A percentile compares a stretch with the other conserved stretches of the same genome.
Conservation (phyloP, 1,140 invertebrate genomes). For the Sycobia sp. region DNA sequence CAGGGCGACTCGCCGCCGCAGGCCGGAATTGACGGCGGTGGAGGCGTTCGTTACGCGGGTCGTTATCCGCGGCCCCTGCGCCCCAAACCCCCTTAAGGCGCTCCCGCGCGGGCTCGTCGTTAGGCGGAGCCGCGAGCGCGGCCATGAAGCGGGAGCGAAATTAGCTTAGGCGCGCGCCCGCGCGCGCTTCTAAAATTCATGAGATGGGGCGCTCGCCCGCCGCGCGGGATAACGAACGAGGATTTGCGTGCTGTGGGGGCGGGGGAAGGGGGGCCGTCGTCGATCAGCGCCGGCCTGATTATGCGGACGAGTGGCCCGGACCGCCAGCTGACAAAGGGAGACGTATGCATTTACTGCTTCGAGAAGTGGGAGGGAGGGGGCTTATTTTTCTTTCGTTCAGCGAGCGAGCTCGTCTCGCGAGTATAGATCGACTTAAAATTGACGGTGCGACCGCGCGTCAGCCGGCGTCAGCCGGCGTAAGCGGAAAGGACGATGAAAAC, state of each 20-base stretch:
- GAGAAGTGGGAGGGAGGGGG: no score
- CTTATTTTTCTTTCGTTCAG: no score
- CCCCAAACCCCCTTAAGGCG: neutral
- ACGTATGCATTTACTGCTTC: neutral
- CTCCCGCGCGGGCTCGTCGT: neutral
- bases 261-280: no score
- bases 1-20: neutral
- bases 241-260: neutral
- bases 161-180: neutral
- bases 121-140: neutral
- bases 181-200: slow-evolving; percentile 3
- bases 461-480: no score
- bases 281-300: neutral
- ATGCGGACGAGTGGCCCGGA: neutral
- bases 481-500: no score
- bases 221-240: neutral
- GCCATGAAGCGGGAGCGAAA: no score
- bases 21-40: neutral
- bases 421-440: no score
- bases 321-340: neutral
- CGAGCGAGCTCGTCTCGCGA: no score
- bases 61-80: neutral
- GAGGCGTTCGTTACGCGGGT: neutral
- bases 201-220: neutral
- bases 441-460: no score